Conservation (phyloP, 2,797 vertebrate genomes). For the Pipistrellus pipistrellus region DNA sequence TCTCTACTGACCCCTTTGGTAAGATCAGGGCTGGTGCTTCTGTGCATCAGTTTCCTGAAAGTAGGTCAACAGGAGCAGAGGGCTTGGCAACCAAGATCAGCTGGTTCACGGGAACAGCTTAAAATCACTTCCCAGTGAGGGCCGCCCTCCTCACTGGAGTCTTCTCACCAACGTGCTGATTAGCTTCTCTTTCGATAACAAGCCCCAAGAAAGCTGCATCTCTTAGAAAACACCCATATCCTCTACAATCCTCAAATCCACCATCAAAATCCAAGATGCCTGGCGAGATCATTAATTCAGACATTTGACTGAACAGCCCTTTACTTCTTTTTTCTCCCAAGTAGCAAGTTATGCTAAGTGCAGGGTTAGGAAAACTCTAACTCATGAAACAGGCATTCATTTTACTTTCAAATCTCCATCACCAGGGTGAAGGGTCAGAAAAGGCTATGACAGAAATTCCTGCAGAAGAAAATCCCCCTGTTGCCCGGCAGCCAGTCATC, state of each 20-base stretch:
- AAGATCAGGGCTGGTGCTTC: neutral
- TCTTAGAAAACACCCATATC: neutral
- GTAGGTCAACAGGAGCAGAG: neutral
- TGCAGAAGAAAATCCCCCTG: constrained; percentile 65
- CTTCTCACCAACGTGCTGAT: neutral
- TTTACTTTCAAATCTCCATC: constrained; percentile 76
- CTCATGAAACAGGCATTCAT: constrained; percentile 67
- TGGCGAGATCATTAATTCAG: constrained; percentile 63
- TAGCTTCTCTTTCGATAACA: neutral
- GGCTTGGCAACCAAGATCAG: neutral
- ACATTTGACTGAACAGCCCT: constrained; percentile 62
- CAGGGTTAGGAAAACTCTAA: constrained; percentile 60
- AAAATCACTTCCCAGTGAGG: neutral
- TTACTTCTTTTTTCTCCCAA: constrained; percentile 31
- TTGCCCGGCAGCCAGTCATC: constrained; percentile 25
- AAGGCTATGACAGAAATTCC: constrained; percentile 62
- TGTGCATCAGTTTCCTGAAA: neutral
- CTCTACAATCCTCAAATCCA: neutral
- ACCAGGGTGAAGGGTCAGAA: constrained; percentile 72
- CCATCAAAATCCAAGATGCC: neutral
- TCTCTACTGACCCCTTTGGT: neutral
- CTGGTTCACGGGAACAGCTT: neutral
- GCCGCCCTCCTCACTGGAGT: neutral
- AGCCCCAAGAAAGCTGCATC: neutral
- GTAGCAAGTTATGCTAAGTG: constrained; percentile 59